Base-by-base conservation (phyloP, 2,888 invertebrate genomes). In the Hipparchia sbordonii region DNA sequence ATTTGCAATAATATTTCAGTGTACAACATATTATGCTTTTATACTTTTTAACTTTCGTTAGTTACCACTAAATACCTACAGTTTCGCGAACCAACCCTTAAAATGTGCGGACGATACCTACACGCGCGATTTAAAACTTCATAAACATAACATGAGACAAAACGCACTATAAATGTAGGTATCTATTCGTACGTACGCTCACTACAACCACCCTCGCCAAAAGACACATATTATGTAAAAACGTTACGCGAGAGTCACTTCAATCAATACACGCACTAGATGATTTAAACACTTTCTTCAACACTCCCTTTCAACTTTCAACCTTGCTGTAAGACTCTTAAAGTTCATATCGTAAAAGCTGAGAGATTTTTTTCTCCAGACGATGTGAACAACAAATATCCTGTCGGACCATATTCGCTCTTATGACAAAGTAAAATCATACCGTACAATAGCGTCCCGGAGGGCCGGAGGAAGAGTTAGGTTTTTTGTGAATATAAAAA, bases 151-250 rank as follows among this genome's bases (percentile, higher is more conserved):
- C 68, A 60, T 13, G 62, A 70, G 62, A 67, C 67, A 72, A 67
- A 67, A 72, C 62, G 57, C 70, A 72, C 61, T 77, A 77, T 73
- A 54, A 56, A 63, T 74, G 65, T 23, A 23, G 23, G 23, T 72
- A 75, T 76, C 75, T 74, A 39, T 39, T 12, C 7, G 48, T 8
- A 8, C 48, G 23, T 51, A 72, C 77, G 84, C 83, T 81, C 81
- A 82, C 83, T 54, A 48, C 82, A 87, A 86, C 79, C 85, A 88
- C 87, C 92, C 91, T 85, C 87, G 80, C 82, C 83, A 82, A 83
- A 88, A 90, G 91, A 91, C 88, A 91, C 88, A 90, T 91, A 92
- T 93, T 92, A 93, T 93, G 93, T 93, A 93, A 92, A 90, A 93
- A 91, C 89, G 90, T 91, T 90, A 92, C 91, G 88, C 91, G 88